These are phyloP conservation scores for Lordiphosa fenestrarum DNA, from an alignment of 2,888 invertebrate species.

Conservation along the genomic window DNA sequence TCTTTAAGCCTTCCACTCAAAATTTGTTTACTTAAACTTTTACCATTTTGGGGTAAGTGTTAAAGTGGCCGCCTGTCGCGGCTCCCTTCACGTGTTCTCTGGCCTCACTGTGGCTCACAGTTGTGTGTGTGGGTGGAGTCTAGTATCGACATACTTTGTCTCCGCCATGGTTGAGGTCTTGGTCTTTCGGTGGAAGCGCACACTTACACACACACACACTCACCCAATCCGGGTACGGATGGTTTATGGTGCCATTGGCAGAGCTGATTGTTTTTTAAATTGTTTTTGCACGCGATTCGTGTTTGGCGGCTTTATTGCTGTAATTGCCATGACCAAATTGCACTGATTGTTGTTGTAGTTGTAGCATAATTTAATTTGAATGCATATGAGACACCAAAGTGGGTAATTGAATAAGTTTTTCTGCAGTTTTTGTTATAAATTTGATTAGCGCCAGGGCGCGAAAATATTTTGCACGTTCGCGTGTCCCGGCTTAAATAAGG, in stretches of 20 bases:
- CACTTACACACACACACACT: background rate
- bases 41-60: conserved; percentile 67
- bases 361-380: conserved; percentile 71
- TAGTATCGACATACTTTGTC: conserved; percentile 13
- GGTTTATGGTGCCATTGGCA: conserved; percentile 54
- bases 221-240: conserved; percentile 20
- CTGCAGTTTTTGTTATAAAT: conserved; percentile 54
- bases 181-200: conserved; percentile 20
- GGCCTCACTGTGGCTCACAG: conserved; percentile 1
- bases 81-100: conserved; percentile 9
- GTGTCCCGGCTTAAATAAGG: conserved; percentile 25
- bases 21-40: conserved; percentile 70
- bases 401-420: conserved; percentile 78
- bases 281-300: conserved; percentile 75
- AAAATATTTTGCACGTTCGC: conserved; percentile 49
- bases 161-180: conserved; percentile 33
- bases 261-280: conserved; percentile 74
- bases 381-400: conserved; percentile 63
- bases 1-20: conserved; percentile 47
- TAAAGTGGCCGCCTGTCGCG: conserved; percentile 57
- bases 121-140: conserved; percentile 43
- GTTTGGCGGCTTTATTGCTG: conserved; percentile 68
- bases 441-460: conserved; percentile 65
- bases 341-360: conserved; percentile 23
- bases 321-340: conserved; percentile 53